These are phyloP conservation scores for Miichthys miiuy DNA, from an alignment of 2,797 vertebrate species.

Conservation along the genomic window DNA sequence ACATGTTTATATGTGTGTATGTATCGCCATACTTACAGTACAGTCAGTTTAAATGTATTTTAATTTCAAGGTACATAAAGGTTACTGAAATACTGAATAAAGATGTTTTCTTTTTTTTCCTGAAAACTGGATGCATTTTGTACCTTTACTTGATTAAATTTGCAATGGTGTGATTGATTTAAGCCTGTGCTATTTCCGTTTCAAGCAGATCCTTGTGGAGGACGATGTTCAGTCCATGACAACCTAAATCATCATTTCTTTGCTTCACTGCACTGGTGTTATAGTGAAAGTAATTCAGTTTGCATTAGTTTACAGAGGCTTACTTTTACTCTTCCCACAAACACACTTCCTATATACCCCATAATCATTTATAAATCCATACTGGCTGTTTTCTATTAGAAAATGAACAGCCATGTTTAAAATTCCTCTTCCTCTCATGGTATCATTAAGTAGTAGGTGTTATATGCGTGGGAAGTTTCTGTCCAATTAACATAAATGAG, in stretches of 20 bases:
- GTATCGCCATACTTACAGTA: slow-evolving; percentile 87
- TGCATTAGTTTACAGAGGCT: slow-evolving; percentile 82
- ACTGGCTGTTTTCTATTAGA: slow-evolving; percentile 78
- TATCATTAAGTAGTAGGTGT: slow-evolving; percentile 94
- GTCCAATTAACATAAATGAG: slow-evolving; percentile 95
- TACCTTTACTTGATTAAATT: slow-evolving; percentile 71
- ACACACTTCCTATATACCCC: slow-evolving; percentile 22
- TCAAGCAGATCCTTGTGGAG: slow-evolving; percentile 62
- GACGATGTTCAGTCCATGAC: slow-evolving; percentile 75
- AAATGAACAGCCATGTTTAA: slow-evolving; percentile 92
- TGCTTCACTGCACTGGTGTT: slow-evolving; percentile 34
- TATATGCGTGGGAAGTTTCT: slow-evolving; percentile 93
- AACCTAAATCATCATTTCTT: slow-evolving; percentile 1
- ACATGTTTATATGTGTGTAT: slow-evolving; percentile 88
- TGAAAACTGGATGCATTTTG: slow-evolving; percentile 76
- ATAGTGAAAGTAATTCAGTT: slow-evolving; percentile 44
- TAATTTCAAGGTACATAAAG: slow-evolving; percentile 84
- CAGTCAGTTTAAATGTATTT: slow-evolving; percentile 88
- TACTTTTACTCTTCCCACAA: slow-evolving; percentile 74
- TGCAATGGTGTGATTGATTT: slow-evolving; percentile 52
- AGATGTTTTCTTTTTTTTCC: slow-evolving; percentile 80
- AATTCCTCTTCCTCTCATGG: slow-evolving; percentile 84
- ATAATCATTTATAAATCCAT: slow-evolving; percentile 30
- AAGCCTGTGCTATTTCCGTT: slow-evolving; percentile 46
- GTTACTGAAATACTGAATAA: slow-evolving; percentile 85